Evolutionary conservation across 1,140 invertebrate genomes (phyloP).

Genomic region (Anastatus disparis): DNA sequence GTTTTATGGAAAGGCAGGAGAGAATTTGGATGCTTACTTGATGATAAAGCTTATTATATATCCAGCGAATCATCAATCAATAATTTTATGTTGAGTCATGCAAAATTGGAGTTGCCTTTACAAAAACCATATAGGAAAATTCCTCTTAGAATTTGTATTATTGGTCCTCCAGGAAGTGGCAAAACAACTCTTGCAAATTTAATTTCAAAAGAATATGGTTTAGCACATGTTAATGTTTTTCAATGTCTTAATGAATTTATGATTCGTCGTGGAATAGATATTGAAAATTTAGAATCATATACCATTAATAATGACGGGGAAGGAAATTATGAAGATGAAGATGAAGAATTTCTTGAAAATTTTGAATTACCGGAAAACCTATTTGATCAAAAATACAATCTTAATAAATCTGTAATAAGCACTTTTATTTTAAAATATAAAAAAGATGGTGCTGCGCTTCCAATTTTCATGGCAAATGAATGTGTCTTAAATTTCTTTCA

Average conservation of each 20-base stretch:
- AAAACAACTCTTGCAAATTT: constrained; percentile 64
- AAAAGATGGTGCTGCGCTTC: constrained; percentile 58
- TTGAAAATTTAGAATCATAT: constrained; percentile 45
- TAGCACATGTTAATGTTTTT: constrained; percentile 65
- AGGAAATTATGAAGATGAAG: constrained; percentile 7
- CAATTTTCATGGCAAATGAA: constrained; percentile 55
- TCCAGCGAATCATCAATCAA: constrained; percentile 61
- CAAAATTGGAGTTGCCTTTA: constrained; percentile 57
- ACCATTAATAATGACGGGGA: constrained; percentile 34
- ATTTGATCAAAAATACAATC: constrained; percentile 30
- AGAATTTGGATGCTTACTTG: constrained; percentile 64
- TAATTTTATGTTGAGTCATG: constrained; percentile 62
- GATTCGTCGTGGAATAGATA: constrained; percentile 4
- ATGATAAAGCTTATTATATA: constrained; percentile 67
- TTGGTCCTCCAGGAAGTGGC: constrained; percentile 67
- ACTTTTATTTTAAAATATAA: constrained; percentile 59
- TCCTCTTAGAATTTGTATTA: constrained; percentile 67
- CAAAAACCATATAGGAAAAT: constrained; percentile 63
- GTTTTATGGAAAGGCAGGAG: constrained; percentile 71
- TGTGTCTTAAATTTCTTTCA: constrained; percentile 63
- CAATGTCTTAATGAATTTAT: constrained; percentile 51
- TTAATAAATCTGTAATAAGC: constrained; percentile 14
- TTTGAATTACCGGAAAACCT: constrained; percentile 36
- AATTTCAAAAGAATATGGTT: constrained; percentile 67
- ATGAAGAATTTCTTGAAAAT: not conserved